These are phyloP conservation scores for Stenoptilia bipunctidactyla DNA, from an alignment of 2,888 invertebrate genomes.

Conservation along the genomic window DNA sequence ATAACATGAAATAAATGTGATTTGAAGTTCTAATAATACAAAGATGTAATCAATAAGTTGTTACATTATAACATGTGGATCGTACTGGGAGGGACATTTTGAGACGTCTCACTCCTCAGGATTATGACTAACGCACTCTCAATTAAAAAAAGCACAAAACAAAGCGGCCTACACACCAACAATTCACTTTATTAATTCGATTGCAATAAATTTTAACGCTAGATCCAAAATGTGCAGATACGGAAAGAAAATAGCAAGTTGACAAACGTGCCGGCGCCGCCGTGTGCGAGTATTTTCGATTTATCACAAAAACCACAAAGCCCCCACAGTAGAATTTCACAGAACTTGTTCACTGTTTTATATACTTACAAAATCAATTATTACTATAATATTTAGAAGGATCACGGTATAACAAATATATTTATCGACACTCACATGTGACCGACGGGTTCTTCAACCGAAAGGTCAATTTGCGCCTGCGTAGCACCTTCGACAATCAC, in stretches of 20 bases:
- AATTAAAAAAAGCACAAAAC: not conserved
- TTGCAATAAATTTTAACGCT: not conserved
- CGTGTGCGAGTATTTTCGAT: constrained; percentile 38
- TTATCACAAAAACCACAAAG: constrained; percentile 58
- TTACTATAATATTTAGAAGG: constrained; percentile 49
- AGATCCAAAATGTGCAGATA: constrained; percentile 8
- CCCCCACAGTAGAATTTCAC: constrained; percentile 39
- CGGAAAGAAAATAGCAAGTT: constrained; percentile 48
- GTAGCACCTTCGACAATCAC: constrained; percentile 72
- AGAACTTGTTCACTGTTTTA: constrained; percentile 51
- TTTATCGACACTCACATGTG: constrained; percentile 88
- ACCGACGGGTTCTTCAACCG: constrained; percentile 90
- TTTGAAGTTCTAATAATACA: not conserved
- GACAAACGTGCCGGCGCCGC: constrained; percentile 67
- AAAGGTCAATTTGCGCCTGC: constrained; percentile 82
- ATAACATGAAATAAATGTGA: no score
- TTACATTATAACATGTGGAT: constrained; percentile 52
- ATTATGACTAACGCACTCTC: constrained; percentile 27
- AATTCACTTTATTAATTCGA: not conserved
- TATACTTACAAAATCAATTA: constrained; percentile 66
- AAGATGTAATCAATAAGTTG: constrained; percentile 12
- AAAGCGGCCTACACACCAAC: not conserved
- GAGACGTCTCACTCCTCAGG: constrained; percentile 29
- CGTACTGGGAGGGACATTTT: constrained; percentile 40
- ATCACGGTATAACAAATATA: constrained; percentile 66